These are phyloP conservation scores for Cyclura pinguis DNA, from an alignment of 2,797 vertebrate species.

Conservation along the genomic window DNA sequence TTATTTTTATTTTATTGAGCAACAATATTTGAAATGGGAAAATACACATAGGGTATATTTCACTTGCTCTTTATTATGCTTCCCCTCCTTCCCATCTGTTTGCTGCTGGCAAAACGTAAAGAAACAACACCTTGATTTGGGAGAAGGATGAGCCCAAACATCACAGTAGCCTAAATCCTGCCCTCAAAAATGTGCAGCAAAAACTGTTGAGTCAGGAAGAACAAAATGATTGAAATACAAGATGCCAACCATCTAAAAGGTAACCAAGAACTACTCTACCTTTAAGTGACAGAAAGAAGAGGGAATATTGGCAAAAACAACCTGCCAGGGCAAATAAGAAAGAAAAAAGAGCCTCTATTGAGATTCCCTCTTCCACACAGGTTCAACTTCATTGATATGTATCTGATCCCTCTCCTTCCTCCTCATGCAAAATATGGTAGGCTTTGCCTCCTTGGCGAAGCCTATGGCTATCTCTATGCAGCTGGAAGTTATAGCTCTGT, in stretches of 20 bases:
- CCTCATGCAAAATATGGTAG: not conserved
- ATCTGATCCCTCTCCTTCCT: not conserved
- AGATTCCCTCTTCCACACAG: not conserved
- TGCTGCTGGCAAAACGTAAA: not conserved
- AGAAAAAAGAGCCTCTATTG: not conserved
- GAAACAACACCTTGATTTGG: not conserved
- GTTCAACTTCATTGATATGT: not conserved
- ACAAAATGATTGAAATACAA: not conserved
- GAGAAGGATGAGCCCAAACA: not conserved
- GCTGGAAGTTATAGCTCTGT: not conserved
- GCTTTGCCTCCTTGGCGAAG: not conserved
- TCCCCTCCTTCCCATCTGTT: constrained; percentile 12
- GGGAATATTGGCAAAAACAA: too few relatives aligned
- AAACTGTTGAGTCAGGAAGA: not conserved
- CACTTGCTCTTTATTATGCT: not conserved
- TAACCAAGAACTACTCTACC: not conserved
- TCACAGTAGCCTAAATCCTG: not conserved
- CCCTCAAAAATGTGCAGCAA: not conserved
- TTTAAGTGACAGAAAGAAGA: not conserved
- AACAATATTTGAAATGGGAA: not conserved
- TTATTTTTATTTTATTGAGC: not conserved
- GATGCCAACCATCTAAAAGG: not conserved
- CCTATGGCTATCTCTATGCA: not conserved
- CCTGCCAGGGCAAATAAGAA: not conserved
- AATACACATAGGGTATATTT: not conserved